phyloP scores from a whole-genome alignment of 2,888 invertebrate genomes.

The Prosopocoilus inquinatus region DNA sequence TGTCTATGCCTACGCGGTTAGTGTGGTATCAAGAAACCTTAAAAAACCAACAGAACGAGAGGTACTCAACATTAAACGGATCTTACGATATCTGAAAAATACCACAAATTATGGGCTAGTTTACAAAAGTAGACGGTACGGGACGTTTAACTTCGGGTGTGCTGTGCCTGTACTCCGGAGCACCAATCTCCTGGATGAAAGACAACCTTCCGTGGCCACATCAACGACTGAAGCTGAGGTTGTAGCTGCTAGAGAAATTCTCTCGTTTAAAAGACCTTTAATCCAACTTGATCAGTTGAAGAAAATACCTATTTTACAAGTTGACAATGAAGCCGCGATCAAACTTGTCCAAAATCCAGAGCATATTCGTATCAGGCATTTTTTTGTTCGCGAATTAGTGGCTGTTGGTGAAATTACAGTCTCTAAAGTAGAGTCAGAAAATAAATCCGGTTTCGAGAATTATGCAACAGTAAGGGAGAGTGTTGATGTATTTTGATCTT shows the following conservation, averaged over 20 bases:
- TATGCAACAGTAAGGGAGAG: no score
- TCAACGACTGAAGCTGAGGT: conserved; percentile 6
- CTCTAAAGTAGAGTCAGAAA: background rate
- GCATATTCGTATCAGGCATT: background rate
- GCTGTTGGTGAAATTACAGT: background rate
- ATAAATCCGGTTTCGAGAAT: no score
- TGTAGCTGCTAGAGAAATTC: conserved; percentile 4
- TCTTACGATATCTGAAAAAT: conserved; percentile 8
- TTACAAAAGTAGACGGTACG: background rate
- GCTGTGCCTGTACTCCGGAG: no score
- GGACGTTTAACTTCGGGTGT: no score
- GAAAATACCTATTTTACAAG: background rate
- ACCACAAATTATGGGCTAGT: background rate
- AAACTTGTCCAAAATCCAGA: conserved; percentile 7
- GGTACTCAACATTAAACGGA: conserved; percentile 7
- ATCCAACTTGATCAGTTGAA: background rate
- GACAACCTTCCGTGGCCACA: conserved; percentile 1
- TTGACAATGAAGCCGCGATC: conserved; percentile 4
- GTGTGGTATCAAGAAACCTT: conserved; percentile 3
- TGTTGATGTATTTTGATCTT: no score
- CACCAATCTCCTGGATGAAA: background rate
- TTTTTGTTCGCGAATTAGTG: background rate
- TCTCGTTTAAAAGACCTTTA: background rate
- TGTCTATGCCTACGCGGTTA: conserved; percentile 11
- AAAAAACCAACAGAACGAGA: conserved; percentile 4